These are phyloP conservation scores for Catharus fuscescens DNA, from an alignment of 2,113 vertebrate genomes.

Conservation along the genomic window DNA sequence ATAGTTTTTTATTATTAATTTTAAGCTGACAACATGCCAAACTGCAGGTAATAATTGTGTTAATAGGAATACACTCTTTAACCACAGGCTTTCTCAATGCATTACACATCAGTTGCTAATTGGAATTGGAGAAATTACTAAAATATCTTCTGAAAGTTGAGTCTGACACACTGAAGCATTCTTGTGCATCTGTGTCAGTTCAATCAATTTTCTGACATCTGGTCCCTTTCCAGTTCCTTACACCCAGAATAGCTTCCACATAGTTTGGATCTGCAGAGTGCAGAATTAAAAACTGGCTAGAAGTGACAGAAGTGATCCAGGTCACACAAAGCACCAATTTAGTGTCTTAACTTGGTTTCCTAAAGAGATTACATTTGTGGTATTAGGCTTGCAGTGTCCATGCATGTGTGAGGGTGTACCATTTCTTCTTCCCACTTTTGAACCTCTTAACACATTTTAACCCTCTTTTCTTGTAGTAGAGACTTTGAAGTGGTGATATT, in stretches of 20 bases:
- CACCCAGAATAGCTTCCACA: neutral
- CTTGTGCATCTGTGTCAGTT: neutral
- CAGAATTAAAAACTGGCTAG: neutral
- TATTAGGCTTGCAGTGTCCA: neutral
- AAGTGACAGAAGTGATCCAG: neutral
- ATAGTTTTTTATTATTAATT: neutral
- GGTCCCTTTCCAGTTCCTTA: neutral
- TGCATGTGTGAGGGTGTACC: accelerated
- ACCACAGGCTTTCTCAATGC: neutral
- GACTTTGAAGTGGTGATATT: neutral
- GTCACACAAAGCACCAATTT: neutral
- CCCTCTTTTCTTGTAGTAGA: neutral
- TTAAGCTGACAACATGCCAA: neutral
- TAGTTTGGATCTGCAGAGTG: neutral
- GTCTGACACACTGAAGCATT: neutral
- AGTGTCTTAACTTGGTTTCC: neutral
- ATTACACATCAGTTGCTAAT: neutral
- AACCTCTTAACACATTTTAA: neutral
- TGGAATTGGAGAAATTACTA: constrained; percentile 11
- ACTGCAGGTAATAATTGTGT: neutral
- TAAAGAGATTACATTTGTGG: neutral
- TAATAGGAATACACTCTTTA: neutral
- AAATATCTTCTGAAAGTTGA: neutral
- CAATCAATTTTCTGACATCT: neutral
- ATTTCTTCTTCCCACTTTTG: neutral